Conservation (phyloP, 1,140 invertebrate species). For the Rhizoglyphus robini region DNA sequence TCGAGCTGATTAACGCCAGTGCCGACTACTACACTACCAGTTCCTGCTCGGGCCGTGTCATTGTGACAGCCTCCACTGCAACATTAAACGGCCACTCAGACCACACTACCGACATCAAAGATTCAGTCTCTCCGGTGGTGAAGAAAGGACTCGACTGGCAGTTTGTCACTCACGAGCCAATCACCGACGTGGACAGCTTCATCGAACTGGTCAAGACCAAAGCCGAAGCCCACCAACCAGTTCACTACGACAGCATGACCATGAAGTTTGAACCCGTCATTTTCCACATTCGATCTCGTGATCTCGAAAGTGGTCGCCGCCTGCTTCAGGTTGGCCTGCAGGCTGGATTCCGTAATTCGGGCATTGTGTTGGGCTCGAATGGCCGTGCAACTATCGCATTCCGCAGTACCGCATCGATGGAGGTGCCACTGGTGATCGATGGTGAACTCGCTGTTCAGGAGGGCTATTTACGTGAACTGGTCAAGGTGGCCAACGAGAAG, state of each 20-base stretch:
- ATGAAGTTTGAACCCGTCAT: too few species aligned
- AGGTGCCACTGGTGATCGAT: too few species aligned
- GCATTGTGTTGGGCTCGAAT: conserved; percentile 38
- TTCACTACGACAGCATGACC: too few species aligned
- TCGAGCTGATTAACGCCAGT: too few species aligned
- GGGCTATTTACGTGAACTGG: not conserved
- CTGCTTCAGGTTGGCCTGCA: too few species aligned
- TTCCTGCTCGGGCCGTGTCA: conserved; percentile 40
- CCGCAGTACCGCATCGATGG: not conserved
- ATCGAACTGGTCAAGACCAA: conserved; percentile 38
- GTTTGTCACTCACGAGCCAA: too few species aligned
- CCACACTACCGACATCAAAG: conserved; percentile 20
- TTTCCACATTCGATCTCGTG: too few species aligned
- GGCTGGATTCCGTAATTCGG: conserved; percentile 44
- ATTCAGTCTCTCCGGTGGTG: too few species aligned
- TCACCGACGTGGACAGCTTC: conserved; percentile 42
- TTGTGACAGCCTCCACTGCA: conserved; percentile 37
- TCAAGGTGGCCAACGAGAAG: too few species aligned
- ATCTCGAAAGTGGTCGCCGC: too few species aligned
- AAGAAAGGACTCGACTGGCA: conserved; percentile 41
- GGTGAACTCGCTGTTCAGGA: not conserved
- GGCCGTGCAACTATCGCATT: conserved; percentile 36
- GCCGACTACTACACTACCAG: too few species aligned
- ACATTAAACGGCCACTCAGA: conserved; percentile 16
- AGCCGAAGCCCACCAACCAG: conserved; percentile 34